phyloP scores from a whole-genome alignment of 1,140 invertebrate genomes.

The Bombus pyrosoma region DNA sequence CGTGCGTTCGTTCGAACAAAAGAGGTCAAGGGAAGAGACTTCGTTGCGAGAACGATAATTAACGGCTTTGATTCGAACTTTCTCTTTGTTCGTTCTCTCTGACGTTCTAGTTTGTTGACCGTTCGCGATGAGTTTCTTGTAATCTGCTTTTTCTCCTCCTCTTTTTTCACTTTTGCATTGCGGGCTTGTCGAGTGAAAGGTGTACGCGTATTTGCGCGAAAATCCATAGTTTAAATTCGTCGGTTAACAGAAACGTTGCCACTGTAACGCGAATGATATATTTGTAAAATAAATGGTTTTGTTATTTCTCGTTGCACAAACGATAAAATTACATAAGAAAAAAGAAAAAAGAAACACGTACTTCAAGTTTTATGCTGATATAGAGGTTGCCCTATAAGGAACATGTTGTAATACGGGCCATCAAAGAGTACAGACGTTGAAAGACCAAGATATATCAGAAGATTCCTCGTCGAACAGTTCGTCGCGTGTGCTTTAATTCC shows the following conservation, averaged over 20 bases:
- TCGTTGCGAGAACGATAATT: conserved; percentile 29
- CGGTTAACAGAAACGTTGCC: too few species aligned
- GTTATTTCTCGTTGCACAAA: too few species aligned
- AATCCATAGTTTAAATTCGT: background rate
- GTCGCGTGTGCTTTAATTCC: conserved; percentile 12
- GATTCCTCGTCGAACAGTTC: background rate
- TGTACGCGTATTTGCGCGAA: background rate
- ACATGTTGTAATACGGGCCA: too few species aligned
- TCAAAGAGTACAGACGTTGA: background rate
- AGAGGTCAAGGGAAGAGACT: conserved; percentile 27
- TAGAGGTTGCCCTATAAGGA: background rate
- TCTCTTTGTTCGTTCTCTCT: conserved; percentile 10
- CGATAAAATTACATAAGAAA: background rate
- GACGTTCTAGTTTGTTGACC: conserved; percentile 21
- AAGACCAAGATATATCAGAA: background rate
- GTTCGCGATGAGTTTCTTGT: background rate
- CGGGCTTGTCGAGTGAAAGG: background rate
- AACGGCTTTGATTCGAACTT: conserved; percentile 36
- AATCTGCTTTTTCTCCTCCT: background rate
- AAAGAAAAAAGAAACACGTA: background rate
- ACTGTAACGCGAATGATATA: too few species aligned
- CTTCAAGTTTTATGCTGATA: background rate
- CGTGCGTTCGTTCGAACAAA: conserved; percentile 26
- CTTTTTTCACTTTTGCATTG: too few species aligned
- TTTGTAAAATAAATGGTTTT: too few species aligned